Base-by-base conservation (phyloP, 2,888 invertebrate species). In the Lottia scabra region DNA sequence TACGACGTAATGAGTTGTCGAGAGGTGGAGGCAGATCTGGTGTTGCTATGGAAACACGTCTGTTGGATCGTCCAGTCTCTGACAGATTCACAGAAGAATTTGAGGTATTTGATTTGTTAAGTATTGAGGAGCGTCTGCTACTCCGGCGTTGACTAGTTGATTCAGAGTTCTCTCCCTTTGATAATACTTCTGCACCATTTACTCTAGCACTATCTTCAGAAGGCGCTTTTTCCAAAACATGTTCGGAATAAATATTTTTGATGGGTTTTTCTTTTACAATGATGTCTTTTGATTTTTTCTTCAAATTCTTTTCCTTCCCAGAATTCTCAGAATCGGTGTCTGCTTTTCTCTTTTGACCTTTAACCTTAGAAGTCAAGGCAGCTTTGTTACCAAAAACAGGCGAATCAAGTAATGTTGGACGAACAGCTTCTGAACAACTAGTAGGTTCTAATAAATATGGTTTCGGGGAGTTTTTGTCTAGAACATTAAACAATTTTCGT, bases 1-100 rank as follows among this genome's bases (percentile, higher is more conserved):
- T 70, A n/a, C 45, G 23, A 38, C 66, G 26, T 48, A 23, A 19
- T 48, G 19, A 56, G 23, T 23, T 56, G 19, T 23, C 13, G 4
- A 3, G 19, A 23, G 56, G 2, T 10, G 56, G 19, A 12, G 56
- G 23, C 19, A 56, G 56, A 23, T 56, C 56, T 23, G 56, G 56
- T 56, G 56, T 56, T 56, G 23, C 56, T 56, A 56, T 56, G 23
- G 56, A 56, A 56, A 56, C 56, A n/a, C 56, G 56, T 56, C 56
- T 56, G 19, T 12, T 56, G 1, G 38, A 38, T 38, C 8, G 38
- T 38, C 38, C 38, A 38, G 38, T 38, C 38, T 38, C 38, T 38
- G 38, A 38, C 10, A 38, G 38, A 38, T 38, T 38, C 38, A 38
- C 1, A 38, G 38, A 38, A 38, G 38, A 38, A 38, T 38, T 38